Evolutionary conservation across 2,888 invertebrate genomes (phyloP).

Genomic region (Apamea sordens): DNA sequence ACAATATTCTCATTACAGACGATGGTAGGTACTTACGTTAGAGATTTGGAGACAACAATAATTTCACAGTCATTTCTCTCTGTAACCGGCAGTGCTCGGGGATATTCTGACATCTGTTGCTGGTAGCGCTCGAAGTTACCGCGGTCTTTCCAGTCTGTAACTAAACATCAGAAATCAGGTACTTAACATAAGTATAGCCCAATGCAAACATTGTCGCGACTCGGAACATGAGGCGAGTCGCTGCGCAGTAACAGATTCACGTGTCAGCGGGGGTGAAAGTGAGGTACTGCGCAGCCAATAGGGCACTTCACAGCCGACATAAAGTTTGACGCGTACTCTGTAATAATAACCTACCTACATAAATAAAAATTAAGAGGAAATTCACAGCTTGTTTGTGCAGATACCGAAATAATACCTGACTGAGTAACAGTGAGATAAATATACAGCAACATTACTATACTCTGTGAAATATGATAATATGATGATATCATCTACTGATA

Average conservation of each 20-base stretch:
- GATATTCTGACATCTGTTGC: slow-evolving; percentile 78
- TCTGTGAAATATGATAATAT: slow-evolving; percentile 30
- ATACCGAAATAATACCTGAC: not conserved
- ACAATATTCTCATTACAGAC: not conserved
- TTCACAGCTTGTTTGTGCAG: not conserved
- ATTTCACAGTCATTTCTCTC: slow-evolving; percentile 97
- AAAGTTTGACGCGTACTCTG: not conserved
- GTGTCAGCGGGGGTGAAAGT: no score
- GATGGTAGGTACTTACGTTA: slow-evolving; percentile 92
- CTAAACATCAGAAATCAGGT: slow-evolving; percentile 44
- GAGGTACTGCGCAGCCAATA: no score
- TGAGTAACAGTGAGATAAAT: not conserved
- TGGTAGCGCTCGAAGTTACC: slow-evolving; percentile 80
- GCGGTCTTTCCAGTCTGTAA: slow-evolving; percentile 81
- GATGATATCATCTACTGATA: slow-evolving; percentile 17
- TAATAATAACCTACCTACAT: not conserved
- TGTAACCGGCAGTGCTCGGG: slow-evolving; percentile 82
- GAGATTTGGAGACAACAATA: slow-evolving; percentile 94
- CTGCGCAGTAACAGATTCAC: no score
- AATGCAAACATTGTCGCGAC: no score
- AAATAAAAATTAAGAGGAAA: not conserved
- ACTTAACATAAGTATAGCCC: not conserved
- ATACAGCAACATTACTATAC: not conserved
- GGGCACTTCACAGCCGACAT: no score
- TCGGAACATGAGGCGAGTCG: no score